A percentile compares a stretch with the other conserved stretches of the same genome.
Conservation (phyloP, 1,140 invertebrate species). For the Nautilus pompilius region DNA sequence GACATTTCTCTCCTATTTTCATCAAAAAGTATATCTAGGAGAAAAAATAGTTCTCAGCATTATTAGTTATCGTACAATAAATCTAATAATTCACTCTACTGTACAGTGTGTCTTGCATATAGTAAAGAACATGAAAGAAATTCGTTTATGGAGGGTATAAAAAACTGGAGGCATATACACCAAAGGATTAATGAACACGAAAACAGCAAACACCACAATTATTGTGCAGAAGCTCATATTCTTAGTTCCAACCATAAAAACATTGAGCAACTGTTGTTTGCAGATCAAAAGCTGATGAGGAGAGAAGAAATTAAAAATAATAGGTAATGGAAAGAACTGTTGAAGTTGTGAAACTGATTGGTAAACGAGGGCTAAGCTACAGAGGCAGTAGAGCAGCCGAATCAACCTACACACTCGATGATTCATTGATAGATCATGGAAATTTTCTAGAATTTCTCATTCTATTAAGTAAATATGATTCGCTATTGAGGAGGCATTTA, state of each 20-base stretch:
- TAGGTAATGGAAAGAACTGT: too few relatives aligned
- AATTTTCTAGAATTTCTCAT: too few relatives aligned
- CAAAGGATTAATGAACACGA: not conserved
- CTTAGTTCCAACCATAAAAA: not conserved
- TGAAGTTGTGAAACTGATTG: not conserved
- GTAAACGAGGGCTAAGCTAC: not conserved
- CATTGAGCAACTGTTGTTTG: not conserved
- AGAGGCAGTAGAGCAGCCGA: too few relatives aligned
- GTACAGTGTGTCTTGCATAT: not conserved
- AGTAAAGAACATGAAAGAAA: not conserved
- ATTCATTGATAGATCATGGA: too few relatives aligned
- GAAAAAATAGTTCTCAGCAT: not conserved
- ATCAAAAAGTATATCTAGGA: not conserved
- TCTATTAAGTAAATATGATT: too few relatives aligned
- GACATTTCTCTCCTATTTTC: not conserved
- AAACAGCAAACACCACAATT: not conserved
- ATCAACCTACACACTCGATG: too few relatives aligned
- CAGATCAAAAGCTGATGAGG: not conserved
- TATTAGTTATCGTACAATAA: not conserved
- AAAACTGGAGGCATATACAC: not conserved
- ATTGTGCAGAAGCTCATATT: not conserved
- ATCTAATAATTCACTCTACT: not conserved
- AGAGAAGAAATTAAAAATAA: not conserved
- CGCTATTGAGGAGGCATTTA: too few relatives aligned
- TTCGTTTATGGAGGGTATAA: not conserved